Percentiles rank a stretch among this genome's conserved stretches.
phyloP scores from a whole-genome alignment of 2,888 invertebrate genomes.

The Oxyscelio sp. region DNA sequence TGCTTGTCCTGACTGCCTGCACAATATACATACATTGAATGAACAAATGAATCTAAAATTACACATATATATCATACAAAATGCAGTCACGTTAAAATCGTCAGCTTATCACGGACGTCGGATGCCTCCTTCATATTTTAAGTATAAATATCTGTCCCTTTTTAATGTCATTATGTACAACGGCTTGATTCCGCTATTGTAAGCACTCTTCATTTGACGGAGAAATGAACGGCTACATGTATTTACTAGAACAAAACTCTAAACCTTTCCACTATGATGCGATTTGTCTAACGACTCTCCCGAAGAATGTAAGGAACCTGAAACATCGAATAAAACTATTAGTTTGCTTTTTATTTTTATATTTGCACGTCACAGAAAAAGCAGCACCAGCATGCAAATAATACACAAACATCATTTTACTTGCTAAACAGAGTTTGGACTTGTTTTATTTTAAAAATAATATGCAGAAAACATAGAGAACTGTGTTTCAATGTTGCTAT shows the following conservation, averaged over 20 bases:
- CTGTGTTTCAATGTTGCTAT: too few species aligned
- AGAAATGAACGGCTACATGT: slow-evolving; percentile 46
- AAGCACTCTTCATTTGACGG: slow-evolving; percentile 55
- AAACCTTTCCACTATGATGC: slow-evolving; percentile 86
- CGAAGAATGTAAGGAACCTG: slow-evolving; percentile 88
- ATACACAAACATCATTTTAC: background rate
- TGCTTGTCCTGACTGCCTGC: slow-evolving; percentile 40
- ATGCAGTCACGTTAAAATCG: slow-evolving; percentile 56
- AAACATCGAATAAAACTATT: slow-evolving; percentile 60
- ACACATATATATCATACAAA: slow-evolving; percentile 64
- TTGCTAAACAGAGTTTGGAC: background rate
- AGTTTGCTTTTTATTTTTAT: background rate
- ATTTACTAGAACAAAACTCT: slow-evolving; percentile 80
- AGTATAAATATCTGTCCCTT: slow-evolving; percentile 44
- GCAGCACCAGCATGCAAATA: slow-evolving; percentile 37
- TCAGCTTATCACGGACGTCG: slow-evolving; percentile 50
- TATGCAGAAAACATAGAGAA: too few species aligned
- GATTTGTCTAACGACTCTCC: slow-evolving; percentile 87
- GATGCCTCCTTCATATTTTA: slow-evolving; percentile 23
- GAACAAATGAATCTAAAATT: slow-evolving; percentile 62
- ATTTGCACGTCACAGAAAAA: slow-evolving; percentile 1
- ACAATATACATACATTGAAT: slow-evolving; percentile 57
- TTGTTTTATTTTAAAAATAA: too few species aligned
- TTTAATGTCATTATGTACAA: slow-evolving; percentile 66
- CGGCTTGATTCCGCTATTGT: slow-evolving; percentile 41